phyloP scores from a whole-genome alignment of 2,113 vertebrate genomes.

The Ciconia maguari region DNA sequence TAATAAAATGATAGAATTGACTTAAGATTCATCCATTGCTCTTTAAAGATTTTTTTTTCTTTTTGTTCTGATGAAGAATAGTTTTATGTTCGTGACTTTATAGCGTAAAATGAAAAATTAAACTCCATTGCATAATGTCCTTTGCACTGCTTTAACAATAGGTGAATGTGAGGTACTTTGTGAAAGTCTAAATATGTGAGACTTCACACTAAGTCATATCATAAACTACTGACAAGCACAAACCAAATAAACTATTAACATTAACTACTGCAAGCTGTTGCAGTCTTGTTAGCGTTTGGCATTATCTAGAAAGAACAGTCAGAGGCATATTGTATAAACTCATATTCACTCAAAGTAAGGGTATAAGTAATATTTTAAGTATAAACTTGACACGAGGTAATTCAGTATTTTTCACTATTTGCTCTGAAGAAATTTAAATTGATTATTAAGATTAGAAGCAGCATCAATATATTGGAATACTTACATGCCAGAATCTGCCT shows the following conservation, averaged over 20 bases:
- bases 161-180: not conserved
- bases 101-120: not conserved
- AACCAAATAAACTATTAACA: not conserved
- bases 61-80: not conserved
- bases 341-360: not conserved
- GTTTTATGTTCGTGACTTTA: not conserved
- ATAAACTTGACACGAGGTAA: not conserved
- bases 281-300: not conserved
- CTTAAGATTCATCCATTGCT: not conserved
- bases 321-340: not conserved
- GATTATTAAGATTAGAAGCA: not conserved
- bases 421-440: not conserved
- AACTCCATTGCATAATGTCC: not conserved
- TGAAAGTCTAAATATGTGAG: not conserved
- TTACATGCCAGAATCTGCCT: not conserved
- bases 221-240: not conserved
- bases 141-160: not conserved
- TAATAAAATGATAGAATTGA: not conserved
- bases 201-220: not conserved
- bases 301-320: not conserved
- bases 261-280: not conserved
- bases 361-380: not conserved
- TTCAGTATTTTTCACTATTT: not conserved
- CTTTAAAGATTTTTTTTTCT: not conserved
- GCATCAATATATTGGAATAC: not conserved